phyloP scores from a whole-genome alignment of 1,140 invertebrate genomes.

The Portunus trituberculatus region DNA sequence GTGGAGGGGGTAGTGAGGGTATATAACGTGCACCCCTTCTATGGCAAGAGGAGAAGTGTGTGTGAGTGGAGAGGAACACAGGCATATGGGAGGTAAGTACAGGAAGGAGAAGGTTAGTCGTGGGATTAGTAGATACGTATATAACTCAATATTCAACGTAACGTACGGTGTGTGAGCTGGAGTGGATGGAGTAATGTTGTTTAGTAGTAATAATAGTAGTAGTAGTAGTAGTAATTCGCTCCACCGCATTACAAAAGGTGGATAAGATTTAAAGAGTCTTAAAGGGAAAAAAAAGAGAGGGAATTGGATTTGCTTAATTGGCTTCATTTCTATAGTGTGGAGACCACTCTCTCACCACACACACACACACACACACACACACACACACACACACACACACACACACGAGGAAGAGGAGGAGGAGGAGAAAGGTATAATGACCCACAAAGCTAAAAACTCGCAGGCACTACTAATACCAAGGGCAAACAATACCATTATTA shows the following conservation, averaged over 20 bases:
- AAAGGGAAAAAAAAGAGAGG: neutral
- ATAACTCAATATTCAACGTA: too few relatives aligned
- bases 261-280: neutral
- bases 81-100: neutral
- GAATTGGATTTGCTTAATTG: neutral
- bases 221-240: neutral
- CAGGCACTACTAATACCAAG: neutral
- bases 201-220: neutral
- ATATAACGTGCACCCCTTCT: neutral
- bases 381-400: neutral
- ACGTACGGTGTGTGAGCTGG: neutral
- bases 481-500: conserved; percentile 14
- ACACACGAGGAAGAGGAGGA: neutral
- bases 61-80: neutral
- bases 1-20: neutral
- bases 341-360: neutral
- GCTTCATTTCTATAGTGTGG: neutral
- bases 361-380: neutral
- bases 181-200: neutral
- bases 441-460: neutral
- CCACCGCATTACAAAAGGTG: neutral
- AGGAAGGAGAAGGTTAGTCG: neutral
- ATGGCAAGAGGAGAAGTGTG: neutral
- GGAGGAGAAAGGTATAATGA: conserved; percentile 1
- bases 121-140: neutral